phyloP scores from a whole-genome alignment of 2,113 vertebrate genomes.

The Glaucomys volans region DNA sequence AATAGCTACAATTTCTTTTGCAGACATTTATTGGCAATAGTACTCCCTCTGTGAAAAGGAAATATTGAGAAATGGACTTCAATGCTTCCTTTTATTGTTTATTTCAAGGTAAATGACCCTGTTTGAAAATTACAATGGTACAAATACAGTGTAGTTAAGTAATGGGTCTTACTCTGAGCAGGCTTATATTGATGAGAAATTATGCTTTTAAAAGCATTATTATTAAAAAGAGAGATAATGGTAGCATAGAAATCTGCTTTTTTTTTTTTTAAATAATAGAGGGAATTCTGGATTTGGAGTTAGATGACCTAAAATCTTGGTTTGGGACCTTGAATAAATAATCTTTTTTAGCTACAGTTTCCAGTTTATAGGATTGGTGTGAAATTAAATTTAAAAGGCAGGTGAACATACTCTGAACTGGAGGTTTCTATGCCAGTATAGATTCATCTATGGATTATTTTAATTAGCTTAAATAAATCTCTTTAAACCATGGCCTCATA shows the following conservation, averaged over 20 bases:
- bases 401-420: background rate
- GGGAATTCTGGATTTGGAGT: background rate
- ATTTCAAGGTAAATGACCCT: slow-evolving; percentile 50
- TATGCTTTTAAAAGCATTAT: slow-evolving; percentile 33
- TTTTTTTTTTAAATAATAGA: background rate
- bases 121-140: slow-evolving; percentile 43
- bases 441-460: background rate
- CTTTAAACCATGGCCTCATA: background rate
- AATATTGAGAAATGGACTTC: slow-evolving; percentile 30
- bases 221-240: background rate
- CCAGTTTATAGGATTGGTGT: background rate
- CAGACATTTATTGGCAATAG: slow-evolving; percentile 53
- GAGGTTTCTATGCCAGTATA: background rate
- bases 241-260: background rate
- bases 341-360: background rate
- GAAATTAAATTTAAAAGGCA: background rate
- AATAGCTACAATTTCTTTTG: slow-evolving; percentile 56
- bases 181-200: background rate
- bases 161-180: background rate
- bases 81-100: slow-evolving; percentile 24
- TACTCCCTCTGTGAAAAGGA: background rate
- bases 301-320: background rate
- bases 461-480: background rate
- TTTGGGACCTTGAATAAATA: background rate
- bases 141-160: background rate